Conservation (phyloP, 53 echinoderm and acorn worm species). For the Paelopatides confundens region DNA sequence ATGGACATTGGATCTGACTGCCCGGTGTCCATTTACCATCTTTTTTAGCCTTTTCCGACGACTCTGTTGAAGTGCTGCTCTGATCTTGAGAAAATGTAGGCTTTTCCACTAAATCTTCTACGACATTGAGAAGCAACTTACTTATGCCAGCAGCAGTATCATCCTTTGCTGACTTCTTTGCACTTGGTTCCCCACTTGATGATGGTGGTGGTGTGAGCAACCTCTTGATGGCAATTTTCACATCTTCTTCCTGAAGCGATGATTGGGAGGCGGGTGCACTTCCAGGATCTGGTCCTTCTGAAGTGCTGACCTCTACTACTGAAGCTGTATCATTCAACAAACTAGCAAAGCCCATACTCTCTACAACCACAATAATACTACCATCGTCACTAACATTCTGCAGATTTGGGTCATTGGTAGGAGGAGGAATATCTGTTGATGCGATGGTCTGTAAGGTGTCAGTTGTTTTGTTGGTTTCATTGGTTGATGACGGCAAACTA, state of each 20-base stretch:
- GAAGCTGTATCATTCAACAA: slow-evolving; percentile 29
- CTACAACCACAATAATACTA: slow-evolving; percentile 16
- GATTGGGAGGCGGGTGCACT: neutral
- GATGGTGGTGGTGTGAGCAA: neutral
- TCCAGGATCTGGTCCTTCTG: slow-evolving; percentile 4
- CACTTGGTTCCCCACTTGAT: neutral
- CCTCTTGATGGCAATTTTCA: neutral
- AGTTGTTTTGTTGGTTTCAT: neutral
- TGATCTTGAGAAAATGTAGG: neutral
- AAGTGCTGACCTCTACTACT: slow-evolving; percentile 38
- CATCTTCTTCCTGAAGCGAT: neutral
- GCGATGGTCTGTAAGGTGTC: neutral
- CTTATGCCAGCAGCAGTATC: slow-evolving; percentile 59
- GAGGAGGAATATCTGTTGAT: too few species aligned
- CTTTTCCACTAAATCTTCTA: slow-evolving; percentile 53
- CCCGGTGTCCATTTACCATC: too few species aligned
- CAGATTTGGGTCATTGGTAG: neutral
- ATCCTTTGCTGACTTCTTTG: neutral
- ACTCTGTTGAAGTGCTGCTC: neutral
- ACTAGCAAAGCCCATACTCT: neutral
- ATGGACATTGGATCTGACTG: slow-evolving; percentile 45
- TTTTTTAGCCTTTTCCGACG: neutral
- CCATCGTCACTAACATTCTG: neutral
- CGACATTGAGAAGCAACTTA: slow-evolving; percentile 61
- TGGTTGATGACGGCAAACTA: neutral